Base-by-base conservation (phyloP, 2,888 invertebrate genomes). In the Eucera pruinosa region DNA sequence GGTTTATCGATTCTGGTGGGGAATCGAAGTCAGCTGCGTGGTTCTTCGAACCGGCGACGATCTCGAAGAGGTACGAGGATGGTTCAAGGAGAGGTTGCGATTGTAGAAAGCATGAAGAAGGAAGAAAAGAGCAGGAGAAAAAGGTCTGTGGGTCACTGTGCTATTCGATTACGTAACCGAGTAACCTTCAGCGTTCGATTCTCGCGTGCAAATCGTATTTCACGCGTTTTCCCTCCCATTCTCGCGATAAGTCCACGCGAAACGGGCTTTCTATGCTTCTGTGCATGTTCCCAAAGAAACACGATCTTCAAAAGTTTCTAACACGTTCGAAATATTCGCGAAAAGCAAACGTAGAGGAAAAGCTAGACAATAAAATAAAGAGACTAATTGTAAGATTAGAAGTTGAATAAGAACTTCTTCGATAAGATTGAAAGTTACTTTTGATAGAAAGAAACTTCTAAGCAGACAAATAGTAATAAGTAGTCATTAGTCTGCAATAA, bases 131-230 rank as follows among this genome's bases (percentile, higher is more conserved):
- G 62, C 78, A 77, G 48, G 77, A 64, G 78, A 77, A 78, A 78
- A 78, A 78, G 78, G 78, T 78, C 77, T 86, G 83, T 86, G 84
- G 87, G 89, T 90, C 87, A 89, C 84, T 89, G 87, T 86, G 88
- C 85, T 86, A 72, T 79, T 20, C 72, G 30, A 62, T 78, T 78
- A 72, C 66, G 78, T 69, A 78, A 77, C 33, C 20, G 23, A 11
- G 18, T 76, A 77, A 78, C 78, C 77, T 78, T 74, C 78, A 41
- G 52, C 60, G 66, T 48, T 69, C 62, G 64, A 66, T 47, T 30
- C 70, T 66, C 41, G 39, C 43, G 70, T 15, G 43, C 33, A 25
- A 77, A 74, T 69, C 55, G 43, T 76, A 60, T 60, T 47, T 62
- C 61, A 60, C 23, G n/a, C 64, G 66, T 52, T 68, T 52, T 47